These are phyloP conservation scores for Limenitis camilla DNA, from an alignment of 2,888 invertebrate species.

Conservation along the genomic window DNA sequence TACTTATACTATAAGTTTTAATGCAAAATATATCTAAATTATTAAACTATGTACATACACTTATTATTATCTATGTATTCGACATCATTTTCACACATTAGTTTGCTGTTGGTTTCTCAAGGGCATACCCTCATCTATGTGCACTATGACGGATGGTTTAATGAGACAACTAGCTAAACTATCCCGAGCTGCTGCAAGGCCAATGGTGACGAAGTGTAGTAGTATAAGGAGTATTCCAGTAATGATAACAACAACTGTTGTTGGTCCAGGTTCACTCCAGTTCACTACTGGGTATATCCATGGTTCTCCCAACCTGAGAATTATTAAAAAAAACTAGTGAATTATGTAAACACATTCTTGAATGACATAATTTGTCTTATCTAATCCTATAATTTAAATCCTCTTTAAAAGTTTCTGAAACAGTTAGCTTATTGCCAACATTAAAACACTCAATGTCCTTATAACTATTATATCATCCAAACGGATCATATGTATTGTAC, in stretches of 20 bases:
- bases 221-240: slow-evolving; percentile 77
- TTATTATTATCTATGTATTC: not conserved
- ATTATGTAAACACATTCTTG: not conserved
- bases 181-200: slow-evolving; percentile 69
- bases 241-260: slow-evolving; percentile 75
- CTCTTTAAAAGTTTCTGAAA: too few relatives aligned
- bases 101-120: slow-evolving; percentile 33
- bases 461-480: too few relatives aligned
- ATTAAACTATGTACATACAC: too few relatives aligned
- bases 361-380: too few relatives aligned
- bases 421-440: too few relatives aligned
- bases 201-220: slow-evolving; percentile 76
- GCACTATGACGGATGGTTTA: slow-evolving; percentile 32
- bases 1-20: too few relatives aligned
- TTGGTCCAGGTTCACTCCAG: slow-evolving; percentile 79
- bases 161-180: slow-evolving; percentile 34
- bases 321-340: not conserved
- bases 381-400: too few relatives aligned
- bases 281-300: slow-evolving; percentile 85
- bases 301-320: slow-evolving; percentile 74
- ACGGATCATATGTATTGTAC: too few relatives aligned
- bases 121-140: slow-evolving; percentile 40
- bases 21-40: too few relatives aligned
- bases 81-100: slow-evolving; percentile 8
- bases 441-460: too few relatives aligned